phyloP scores from a whole-genome alignment of 2,113 vertebrate genomes.

The Sigmodon hispidus region DNA sequence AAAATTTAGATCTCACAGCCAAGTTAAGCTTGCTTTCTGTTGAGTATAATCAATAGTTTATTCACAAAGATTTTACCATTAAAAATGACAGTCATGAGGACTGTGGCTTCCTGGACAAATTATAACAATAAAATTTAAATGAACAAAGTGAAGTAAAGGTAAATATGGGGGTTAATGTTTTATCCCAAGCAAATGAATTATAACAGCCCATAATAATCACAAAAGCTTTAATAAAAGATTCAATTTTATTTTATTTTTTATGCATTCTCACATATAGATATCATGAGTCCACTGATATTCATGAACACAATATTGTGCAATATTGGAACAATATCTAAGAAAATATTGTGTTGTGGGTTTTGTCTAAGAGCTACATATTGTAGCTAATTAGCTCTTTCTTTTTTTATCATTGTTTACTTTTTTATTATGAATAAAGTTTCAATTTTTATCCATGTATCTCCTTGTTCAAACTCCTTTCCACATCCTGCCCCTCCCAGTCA shows the following conservation, averaged over 20 bases:
- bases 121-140: neutral
- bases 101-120: neutral
- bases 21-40: conserved; percentile 27
- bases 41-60: neutral
- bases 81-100: conserved; percentile 8
- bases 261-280: too few species aligned
- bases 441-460: too few species aligned
- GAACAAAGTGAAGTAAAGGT: neutral
- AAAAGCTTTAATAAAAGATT: neutral
- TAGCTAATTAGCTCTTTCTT: too few species aligned
- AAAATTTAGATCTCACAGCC: neutral
- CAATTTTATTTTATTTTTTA: neutral
- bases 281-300: too few species aligned
- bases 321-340: too few species aligned
- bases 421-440: too few species aligned
- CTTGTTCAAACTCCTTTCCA: too few species aligned
- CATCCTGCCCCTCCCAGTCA: too few species aligned
- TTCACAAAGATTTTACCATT: neutral
- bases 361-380: too few species aligned
- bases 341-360: too few species aligned
- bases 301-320: too few species aligned
- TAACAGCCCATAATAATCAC: neutral
- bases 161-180: neutral
- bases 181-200: neutral
- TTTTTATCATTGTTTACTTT: too few species aligned